phyloP scores from a whole-genome alignment of 2,113 vertebrate genomes.

The Stictonetta naevosa region DNA sequence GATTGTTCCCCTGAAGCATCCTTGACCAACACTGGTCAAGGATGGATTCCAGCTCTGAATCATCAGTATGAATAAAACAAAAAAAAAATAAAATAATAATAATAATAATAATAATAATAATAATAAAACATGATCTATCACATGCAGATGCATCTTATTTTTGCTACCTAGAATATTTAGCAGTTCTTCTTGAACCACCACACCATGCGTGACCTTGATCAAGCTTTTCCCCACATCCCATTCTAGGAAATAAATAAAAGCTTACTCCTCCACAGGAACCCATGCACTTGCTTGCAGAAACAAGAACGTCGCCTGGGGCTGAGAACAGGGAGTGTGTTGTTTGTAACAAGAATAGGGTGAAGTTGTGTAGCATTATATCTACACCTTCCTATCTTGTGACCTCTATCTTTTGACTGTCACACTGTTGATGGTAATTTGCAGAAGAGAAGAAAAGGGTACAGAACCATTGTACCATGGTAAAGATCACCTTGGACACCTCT shows the following conservation, averaged over 20 bases:
- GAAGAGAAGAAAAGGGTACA: not conserved
- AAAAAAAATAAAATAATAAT: too few relatives aligned
- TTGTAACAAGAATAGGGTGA: not conserved
- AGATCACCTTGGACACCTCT: not conserved
- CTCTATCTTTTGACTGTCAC: not conserved
- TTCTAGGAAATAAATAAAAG: not conserved
- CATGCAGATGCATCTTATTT: not conserved
- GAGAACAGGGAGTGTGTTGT: not conserved
- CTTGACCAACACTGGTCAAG: slow-evolving; percentile 77
- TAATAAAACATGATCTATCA: not conserved
- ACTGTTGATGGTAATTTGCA: not conserved
- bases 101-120: too few relatives aligned
- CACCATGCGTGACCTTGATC: not conserved
- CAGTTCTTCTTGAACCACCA: not conserved
- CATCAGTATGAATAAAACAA: slow-evolving; percentile 57
- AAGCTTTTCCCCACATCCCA: not conserved
- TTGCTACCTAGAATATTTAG: not conserved
- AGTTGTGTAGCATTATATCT: not conserved
- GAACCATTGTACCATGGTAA: not conserved
- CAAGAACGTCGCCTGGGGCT: not conserved
- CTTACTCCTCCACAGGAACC: not conserved
- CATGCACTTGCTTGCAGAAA: not conserved
- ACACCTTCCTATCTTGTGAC: not conserved
- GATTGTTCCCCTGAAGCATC: not conserved
- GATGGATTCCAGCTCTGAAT: slow-evolving; percentile 77